Conservation (phyloP, 64 coral and sea anemone species). For the Actinia tenebrosa region DNA sequence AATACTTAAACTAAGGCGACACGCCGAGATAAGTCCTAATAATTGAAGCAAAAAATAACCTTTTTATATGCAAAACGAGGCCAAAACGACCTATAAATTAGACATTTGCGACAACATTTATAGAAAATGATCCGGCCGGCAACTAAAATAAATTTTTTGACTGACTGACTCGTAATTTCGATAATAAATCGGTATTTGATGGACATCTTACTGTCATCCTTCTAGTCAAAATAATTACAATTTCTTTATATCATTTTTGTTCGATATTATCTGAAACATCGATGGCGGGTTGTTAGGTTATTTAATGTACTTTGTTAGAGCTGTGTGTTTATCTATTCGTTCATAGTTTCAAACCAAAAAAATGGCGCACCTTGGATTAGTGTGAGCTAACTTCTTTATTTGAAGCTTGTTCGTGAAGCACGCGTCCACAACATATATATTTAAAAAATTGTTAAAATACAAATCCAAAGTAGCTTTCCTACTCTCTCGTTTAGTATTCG, state of each 20-base stretch:
- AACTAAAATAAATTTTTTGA: neutral
- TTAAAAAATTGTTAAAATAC: too few species aligned
- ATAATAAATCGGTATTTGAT: neutral
- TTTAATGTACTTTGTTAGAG: neutral
- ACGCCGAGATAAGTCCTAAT: neutral
- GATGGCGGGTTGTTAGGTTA: neutral
- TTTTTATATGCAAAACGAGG: neutral
- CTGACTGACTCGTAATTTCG: neutral
- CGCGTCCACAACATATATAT: too few species aligned
- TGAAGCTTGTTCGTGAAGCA: too few species aligned
- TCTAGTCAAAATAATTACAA: neutral
- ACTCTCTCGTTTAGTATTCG: too few species aligned
- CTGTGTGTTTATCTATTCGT: neutral
- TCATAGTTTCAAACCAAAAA: neutral
- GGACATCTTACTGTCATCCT: neutral
- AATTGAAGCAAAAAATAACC: neutral
- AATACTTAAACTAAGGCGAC: neutral
- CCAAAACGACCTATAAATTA: neutral
- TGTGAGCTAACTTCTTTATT: too few species aligned
- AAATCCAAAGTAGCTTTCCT: too few species aligned
- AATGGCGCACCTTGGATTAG: neutral
- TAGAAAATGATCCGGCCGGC: neutral
- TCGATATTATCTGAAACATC: neutral
- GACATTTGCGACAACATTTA: neutral
- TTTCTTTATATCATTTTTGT: constrained; percentile 1